These are phyloP conservation scores for Dipus sagitta DNA, from an alignment of 2,797 vertebrate genomes.

Conservation along the genomic window DNA sequence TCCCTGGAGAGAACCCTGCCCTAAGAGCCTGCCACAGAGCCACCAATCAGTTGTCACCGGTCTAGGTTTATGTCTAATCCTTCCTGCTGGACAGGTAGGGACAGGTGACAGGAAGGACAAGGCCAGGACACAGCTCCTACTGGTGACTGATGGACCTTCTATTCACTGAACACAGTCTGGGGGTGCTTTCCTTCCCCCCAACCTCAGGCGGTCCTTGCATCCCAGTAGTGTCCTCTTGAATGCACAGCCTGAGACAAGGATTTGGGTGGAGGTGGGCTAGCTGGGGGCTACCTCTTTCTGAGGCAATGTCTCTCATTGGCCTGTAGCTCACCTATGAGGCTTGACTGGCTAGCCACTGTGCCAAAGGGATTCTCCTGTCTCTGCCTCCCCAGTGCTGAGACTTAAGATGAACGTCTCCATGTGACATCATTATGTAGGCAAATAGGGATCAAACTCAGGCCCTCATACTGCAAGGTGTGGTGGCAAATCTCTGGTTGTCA, in stretches of 20 bases:
- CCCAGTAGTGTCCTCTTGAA: neutral
- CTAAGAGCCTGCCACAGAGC: neutral
- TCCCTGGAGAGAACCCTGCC: neutral
- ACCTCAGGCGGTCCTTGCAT: rapidly evolving
- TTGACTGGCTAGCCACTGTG: too few relatives aligned
- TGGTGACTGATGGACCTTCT: neutral
- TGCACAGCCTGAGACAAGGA: neutral
- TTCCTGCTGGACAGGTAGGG: neutral
- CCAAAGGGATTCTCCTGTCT: too few relatives aligned
- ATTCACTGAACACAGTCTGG: rapidly evolving
- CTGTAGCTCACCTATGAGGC: too few relatives aligned
- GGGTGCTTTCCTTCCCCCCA: neutral
- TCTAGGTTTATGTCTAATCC: neutral
- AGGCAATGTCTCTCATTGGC: too few relatives aligned
- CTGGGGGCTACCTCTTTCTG: neutral
- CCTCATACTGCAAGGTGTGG: too few relatives aligned
- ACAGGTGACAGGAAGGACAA: neutral
- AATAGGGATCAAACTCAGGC: too few relatives aligned
- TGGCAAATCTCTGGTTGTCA: too few relatives aligned
- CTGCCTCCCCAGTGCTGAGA: too few relatives aligned
- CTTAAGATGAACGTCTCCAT: too few relatives aligned
- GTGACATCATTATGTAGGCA: too few relatives aligned
- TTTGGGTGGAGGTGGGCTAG: neutral
- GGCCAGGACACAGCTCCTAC: neutral
- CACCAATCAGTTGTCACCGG: neutral